Conservation (phyloP, 2,888 invertebrate genomes). For the Tetragonisca angustula region DNA sequence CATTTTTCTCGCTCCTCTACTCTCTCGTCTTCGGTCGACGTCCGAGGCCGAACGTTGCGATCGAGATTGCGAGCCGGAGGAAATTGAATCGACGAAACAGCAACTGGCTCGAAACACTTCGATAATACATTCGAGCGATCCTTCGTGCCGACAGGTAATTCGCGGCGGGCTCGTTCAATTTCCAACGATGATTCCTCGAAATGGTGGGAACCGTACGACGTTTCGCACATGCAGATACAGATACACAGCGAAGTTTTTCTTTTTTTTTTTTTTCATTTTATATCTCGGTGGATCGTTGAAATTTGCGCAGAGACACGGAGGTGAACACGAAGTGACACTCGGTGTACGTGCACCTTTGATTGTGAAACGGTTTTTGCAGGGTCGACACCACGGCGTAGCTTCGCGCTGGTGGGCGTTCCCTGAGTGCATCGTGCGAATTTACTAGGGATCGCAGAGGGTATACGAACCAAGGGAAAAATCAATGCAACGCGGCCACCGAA, state of each 20-base stretch:
- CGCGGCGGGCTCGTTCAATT: constrained; percentile 17
- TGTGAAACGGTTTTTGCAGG: constrained; percentile 24
- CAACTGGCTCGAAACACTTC: not conserved
- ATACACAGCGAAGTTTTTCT: not conserved
- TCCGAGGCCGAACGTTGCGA: not conserved
- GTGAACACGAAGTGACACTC: constrained; percentile 45
- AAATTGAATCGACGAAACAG: constrained; percentile 15
- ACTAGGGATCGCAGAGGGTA: constrained; percentile 49
- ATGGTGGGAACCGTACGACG: not conserved
- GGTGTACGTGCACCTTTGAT: not conserved
- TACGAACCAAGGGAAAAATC: constrained; percentile 46
- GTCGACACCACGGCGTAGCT: not conserved
- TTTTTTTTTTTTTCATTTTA: constrained; percentile 8
- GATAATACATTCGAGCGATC: constrained; percentile 2
- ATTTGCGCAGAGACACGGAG: not conserved
- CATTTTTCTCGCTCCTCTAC: not conserved
- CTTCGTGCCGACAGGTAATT: constrained; percentile 28
- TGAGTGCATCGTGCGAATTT: constrained; percentile 50
- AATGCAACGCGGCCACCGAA: constrained; percentile 37
- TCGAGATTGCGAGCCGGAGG: constrained; percentile 1
- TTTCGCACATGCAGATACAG: not conserved
- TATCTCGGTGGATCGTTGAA: constrained; percentile 1
- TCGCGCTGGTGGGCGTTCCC: constrained; percentile 39
- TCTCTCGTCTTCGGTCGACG: not conserved
- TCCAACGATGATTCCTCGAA: constrained; percentile 26